phyloP scores from a whole-genome alignment of 1,140 invertebrate genomes.

The Hetaerina americana region DNA sequence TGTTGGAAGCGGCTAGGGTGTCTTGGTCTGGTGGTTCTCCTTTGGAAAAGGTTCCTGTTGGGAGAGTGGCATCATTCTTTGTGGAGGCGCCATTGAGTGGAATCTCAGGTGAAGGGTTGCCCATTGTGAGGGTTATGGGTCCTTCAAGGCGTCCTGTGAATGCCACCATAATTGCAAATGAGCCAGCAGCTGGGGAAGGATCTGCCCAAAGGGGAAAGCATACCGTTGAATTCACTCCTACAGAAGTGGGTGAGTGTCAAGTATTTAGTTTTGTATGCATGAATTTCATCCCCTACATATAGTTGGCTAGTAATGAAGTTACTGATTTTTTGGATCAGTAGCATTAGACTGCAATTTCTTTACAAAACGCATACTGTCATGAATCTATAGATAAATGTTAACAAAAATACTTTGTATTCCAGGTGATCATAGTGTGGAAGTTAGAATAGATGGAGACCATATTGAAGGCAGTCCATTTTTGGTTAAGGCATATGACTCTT shows the following conservation, averaged over 20 bases:
- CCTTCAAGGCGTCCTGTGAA: constrained; percentile 42
- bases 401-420: constrained; percentile 14
- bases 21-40: constrained; percentile 53
- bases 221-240: constrained; percentile 67
- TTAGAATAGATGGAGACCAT: constrained; percentile 63
- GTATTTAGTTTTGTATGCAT: no score
- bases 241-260: constrained; percentile 59
- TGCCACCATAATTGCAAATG: background rate
- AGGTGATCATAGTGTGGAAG: constrained; percentile 86
- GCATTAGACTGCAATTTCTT: no score
- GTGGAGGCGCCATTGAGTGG: constrained; percentile 68
- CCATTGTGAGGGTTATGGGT: constrained; percentile 64
- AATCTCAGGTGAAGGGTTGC: constrained; percentile 43
- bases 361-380: no score
- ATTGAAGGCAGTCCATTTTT: constrained; percentile 90
- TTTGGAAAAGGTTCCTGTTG: constrained; percentile 85
- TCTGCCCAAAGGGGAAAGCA: constrained; percentile 32
- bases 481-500: constrained; percentile 89
- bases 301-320: no score
- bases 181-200: background rate
- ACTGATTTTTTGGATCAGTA: no score
- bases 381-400: constrained; percentile 3
- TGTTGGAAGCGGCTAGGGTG: constrained; percentile 59
- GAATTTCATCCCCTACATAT: no score
- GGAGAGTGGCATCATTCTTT: constrained; percentile 65